phyloP scores from a whole-genome alignment of 2,797 vertebrate species.

The Gymnodraco acuticeps region DNA sequence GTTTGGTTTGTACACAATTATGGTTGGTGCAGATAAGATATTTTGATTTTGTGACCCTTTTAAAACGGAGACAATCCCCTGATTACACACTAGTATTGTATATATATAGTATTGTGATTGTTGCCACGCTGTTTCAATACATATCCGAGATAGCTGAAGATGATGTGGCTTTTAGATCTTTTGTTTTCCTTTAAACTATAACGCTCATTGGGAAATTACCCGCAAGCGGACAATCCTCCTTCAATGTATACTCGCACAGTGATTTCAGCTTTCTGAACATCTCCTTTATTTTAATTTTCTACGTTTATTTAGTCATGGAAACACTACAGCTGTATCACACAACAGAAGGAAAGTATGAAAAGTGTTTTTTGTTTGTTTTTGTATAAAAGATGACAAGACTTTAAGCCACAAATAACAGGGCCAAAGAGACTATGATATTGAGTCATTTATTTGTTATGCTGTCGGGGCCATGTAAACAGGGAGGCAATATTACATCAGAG shows the following conservation, averaged over 20 bases:
- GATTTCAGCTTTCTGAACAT: constrained; percentile 4
- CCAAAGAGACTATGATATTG: constrained; percentile 19
- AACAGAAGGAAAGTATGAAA: constrained; percentile 24
- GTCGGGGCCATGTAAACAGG: constrained; percentile 44
- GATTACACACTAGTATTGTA: constrained; percentile 13
- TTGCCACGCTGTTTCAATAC: constrained; percentile 13
- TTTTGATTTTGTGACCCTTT: constrained; percentile 14
- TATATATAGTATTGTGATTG: no score
- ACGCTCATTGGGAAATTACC: background rate
- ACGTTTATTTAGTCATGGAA: background rate
- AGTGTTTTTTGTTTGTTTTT: background rate
- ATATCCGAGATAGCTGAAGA: constrained; percentile 11
- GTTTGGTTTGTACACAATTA: constrained; percentile 9
- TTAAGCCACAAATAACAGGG: constrained; percentile 22
- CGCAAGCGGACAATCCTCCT: background rate
- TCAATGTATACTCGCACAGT: constrained; percentile 2
- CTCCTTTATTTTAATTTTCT: background rate
- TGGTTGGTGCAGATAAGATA: constrained; percentile 4
- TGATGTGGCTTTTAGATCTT: background rate
- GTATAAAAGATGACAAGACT: constrained; percentile 10
- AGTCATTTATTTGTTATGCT: constrained; percentile 39
- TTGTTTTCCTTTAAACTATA: constrained; percentile 6
- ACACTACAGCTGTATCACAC: background rate
- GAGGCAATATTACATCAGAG: constrained; percentile 50
- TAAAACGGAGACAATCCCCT: constrained; percentile 21